Evolutionary conservation across 2,888 invertebrate genomes (phyloP).

Genomic region (Drepana falcataria): DNA sequence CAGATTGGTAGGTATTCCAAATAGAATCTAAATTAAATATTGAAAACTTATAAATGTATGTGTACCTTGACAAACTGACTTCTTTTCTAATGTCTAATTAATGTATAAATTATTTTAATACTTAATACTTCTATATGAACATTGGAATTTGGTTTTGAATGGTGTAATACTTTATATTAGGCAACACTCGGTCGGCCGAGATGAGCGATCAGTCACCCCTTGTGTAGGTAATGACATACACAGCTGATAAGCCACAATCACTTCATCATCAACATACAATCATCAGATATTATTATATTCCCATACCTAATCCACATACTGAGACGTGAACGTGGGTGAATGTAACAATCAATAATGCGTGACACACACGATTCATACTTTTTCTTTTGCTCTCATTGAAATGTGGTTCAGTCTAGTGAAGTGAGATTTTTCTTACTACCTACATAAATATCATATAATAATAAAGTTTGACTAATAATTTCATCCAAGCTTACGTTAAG

Average conservation of each 20-base stretch:
- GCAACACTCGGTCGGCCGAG: conserved; percentile 10
- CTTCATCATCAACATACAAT: conserved; percentile 33
- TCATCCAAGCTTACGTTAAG: background rate
- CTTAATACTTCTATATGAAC: too few species aligned
- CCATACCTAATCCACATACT: conserved; percentile 8
- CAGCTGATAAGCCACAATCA: conserved; percentile 11
- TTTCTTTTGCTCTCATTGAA: conserved; percentile 45
- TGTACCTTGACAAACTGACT: too few species aligned
- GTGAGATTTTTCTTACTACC: background rate
- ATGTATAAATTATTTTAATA: too few species aligned
- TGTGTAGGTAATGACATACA: background rate
- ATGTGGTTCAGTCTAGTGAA: conserved; percentile 12
- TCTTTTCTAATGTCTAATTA: too few species aligned
- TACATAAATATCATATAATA: background rate
- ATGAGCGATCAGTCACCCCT: conserved; percentile 6
- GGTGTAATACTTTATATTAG: background rate
- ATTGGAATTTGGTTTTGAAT: background rate
- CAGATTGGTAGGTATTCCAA: too few species aligned
- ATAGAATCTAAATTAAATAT: too few species aligned
- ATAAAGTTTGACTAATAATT: background rate
- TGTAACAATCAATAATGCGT: conserved; percentile 41
- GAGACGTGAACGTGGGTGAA: conserved; percentile 32
- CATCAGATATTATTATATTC: conserved; percentile 10
- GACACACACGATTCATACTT: conserved; percentile 31
- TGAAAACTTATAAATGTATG: too few species aligned